Conservation (phyloP, 1,140 invertebrate species). For the Dendroctonus ponderosae region DNA sequence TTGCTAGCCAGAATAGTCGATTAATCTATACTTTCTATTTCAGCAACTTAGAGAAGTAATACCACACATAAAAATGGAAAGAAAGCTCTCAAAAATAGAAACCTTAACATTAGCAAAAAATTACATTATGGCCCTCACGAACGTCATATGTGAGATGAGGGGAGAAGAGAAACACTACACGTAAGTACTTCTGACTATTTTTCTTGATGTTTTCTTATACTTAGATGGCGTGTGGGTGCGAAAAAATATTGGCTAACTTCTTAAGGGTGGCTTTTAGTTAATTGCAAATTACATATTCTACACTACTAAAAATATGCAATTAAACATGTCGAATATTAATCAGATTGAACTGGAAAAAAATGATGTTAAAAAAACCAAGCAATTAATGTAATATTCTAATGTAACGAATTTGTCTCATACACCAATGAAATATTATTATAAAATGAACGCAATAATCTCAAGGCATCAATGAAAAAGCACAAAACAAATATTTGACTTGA, state of each 20-base stretch:
- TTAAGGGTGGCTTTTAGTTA: too few species aligned
- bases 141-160: constrained; percentile 68
- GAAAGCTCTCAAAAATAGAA: constrained; percentile 86
- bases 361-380: too few species aligned
- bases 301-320: too few species aligned
- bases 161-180: constrained; percentile 52
- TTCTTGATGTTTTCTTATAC: neutral
- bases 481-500: constrained; percentile 7
- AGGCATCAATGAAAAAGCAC: neutral
- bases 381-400: too few species aligned
- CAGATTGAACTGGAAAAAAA: too few species aligned
- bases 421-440: neutral
- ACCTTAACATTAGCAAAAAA: constrained; percentile 89
- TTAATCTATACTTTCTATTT: constrained; percentile 48
- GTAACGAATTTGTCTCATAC: too few species aligned
- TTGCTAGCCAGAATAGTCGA: neutral
- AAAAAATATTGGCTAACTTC: too few species aligned
- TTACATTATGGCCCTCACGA: constrained; percentile 90
- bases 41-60: constrained; percentile 86
- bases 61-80: constrained; percentile 85
- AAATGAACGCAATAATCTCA: neutral
- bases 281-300: too few species aligned
- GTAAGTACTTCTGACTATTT: constrained; percentile 39
- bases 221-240: too few species aligned
- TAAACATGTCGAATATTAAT: too few species aligned